Base-by-base conservation (phyloP, 53 echinoderm and acorn worm species). In the Holothuria leucospilota region DNA sequence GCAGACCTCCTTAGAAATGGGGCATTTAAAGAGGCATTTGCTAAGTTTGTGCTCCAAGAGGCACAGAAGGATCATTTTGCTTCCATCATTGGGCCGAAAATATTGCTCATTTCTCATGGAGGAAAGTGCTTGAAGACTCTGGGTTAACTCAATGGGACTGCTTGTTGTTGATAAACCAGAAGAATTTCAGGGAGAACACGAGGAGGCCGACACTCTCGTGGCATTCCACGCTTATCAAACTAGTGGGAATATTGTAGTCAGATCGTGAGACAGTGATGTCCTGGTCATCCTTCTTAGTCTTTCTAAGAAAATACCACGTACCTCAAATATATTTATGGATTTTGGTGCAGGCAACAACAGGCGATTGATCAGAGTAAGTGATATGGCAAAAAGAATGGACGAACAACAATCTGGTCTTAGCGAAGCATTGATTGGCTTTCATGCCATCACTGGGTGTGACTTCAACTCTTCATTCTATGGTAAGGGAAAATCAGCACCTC, bases 391-490 rank as follows among this genome's bases (percentile, higher is more conserved):
- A 41, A 39, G 62, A 42, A 75, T 85, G 15, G 85, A 89, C 29
- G 46, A 21, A 27, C 71, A 71, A 52, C 71, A 89, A 30, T 34
- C 84, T 59, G 89, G 84, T 30, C 51, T 89, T 15, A 84, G 62
- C 56, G 74, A 89, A 82, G 89, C 84, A 41, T 72, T 85, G 40
- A 72, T 74, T 41, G 72, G 66, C 23, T 71, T 84, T 28, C 84
- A 71, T 84, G 84, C 89, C 25, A 34, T 89, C 25, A 85, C 73
- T 59, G 89, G 89, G 27, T 85, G 89, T 25, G 89, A 89, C 74
- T 89, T 71, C 38, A 88, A 82, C 89, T 88, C 89, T 88, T 70
- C 89, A 71, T 89, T 89, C 84, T 89, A 89, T 58, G 28, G 89
- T 7, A 89, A 89, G 59, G 84, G 84, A 27, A 77, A 85, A 46